Percentiles rank a stretch among this genome's conserved stretches.
Evolutionary conservation across 2,888 invertebrate genomes (phyloP).

Genomic region (Oscheius sp.): DNA sequence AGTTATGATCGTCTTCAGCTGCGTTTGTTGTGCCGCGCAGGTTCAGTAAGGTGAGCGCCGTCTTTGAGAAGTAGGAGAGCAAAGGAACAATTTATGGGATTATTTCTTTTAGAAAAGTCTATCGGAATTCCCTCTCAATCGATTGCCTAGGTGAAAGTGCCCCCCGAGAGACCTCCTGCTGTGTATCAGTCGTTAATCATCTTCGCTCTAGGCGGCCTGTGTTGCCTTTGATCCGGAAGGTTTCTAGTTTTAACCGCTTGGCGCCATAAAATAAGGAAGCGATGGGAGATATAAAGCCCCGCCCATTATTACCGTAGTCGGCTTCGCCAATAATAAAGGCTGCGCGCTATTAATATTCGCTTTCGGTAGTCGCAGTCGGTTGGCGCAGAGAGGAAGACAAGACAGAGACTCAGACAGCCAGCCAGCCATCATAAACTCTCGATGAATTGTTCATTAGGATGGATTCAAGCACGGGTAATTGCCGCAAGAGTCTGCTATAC

Average conservation of each 20-base stretch:
- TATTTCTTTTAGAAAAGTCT: not conserved
- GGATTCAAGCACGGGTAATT: slow-evolving; percentile 5
- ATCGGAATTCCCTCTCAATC: slow-evolving; percentile 1
- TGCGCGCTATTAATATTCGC: slow-evolving; percentile 17
- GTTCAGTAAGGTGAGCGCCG: not conserved
- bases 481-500: not conserved
- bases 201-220: slow-evolving; percentile 14
- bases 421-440: not conserved
- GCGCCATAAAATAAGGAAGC: not conserved
- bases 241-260: too few relatives aligned
- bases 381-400: not conserved
- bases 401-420: not conserved
- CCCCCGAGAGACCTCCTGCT: not conserved
- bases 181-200: slow-evolving; percentile 23
- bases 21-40: not conserved
- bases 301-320: slow-evolving; percentile 18
- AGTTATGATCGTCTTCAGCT: slow-evolving; percentile 26
- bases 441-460: slow-evolving; percentile 17
- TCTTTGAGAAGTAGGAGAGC: not conserved
- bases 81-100: not conserved
- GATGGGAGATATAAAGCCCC: not conserved
- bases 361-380: too few relatives aligned
- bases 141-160: slow-evolving; percentile 7
- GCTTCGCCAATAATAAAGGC: not conserved
- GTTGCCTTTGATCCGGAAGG: not conserved